Evolutionary conservation across 2,797 vertebrate species (phyloP).

Genomic region (Clarias platycephalus): DNA sequence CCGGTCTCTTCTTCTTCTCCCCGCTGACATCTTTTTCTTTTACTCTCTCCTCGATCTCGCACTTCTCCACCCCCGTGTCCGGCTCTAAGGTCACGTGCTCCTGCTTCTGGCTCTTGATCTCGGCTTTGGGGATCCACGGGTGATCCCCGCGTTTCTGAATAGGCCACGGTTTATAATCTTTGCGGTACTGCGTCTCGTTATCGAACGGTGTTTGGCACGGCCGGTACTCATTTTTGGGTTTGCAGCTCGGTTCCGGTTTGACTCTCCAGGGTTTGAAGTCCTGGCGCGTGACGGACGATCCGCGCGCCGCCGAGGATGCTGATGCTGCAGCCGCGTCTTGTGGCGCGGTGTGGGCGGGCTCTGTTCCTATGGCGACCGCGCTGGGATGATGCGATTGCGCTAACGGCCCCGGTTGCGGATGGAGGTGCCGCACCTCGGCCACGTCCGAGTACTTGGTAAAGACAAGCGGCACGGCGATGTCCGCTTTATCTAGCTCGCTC

Average conservation of each 20-base stretch:
- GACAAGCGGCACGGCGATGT: slow-evolving; percentile 94
- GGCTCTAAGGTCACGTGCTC: slow-evolving; percentile 63
- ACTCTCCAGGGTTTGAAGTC: slow-evolving; percentile 94
- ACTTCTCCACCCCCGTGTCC: slow-evolving; percentile 77
- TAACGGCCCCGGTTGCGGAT: slow-evolving; percentile 70
- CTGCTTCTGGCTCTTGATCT: slow-evolving; percentile 57
- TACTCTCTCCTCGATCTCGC: slow-evolving; percentile 75
- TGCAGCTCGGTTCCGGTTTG: slow-evolving; percentile 90
- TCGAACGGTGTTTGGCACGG: slow-evolving; percentile 85
- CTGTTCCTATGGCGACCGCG: slow-evolving; percentile 80
- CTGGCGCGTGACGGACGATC: slow-evolving; percentile 91
- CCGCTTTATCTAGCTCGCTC: slow-evolving; percentile 95
- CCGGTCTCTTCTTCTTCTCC: slow-evolving; percentile 47
- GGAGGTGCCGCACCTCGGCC: slow-evolving; percentile 80
- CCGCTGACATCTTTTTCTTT: slow-evolving; percentile 64
- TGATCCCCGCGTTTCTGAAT: slow-evolving; percentile 90
- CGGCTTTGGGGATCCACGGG: slow-evolving; percentile 92
- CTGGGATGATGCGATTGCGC: slow-evolving; percentile 30
- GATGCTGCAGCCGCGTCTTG: slow-evolving; percentile 62
- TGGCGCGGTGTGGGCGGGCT: slow-evolving; percentile 73
- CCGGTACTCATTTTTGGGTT: slow-evolving; percentile 88
- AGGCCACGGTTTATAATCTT: slow-evolving; percentile 96
- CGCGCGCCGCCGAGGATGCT: slow-evolving; percentile 59
- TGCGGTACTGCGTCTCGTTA: slow-evolving; percentile 92
- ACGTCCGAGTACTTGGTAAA: slow-evolving; percentile 94